These are phyloP conservation scores for Watersipora subatra DNA, from an alignment of 1,140 invertebrate genomes.

Conservation along the genomic window DNA sequence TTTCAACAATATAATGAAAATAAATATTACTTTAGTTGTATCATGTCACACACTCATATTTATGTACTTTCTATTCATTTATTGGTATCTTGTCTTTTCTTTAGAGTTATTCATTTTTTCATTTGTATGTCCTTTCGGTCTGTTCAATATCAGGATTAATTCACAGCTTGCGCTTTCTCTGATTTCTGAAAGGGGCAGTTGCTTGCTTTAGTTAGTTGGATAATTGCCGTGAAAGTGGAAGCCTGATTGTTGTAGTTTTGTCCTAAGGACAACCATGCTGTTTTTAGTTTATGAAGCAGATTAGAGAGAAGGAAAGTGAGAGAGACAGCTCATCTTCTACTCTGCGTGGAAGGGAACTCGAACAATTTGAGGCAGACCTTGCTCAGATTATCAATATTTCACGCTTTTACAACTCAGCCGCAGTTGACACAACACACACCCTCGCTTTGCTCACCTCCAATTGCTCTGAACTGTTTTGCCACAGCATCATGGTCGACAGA, in stretches of 20 bases:
- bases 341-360: conserved; percentile 51
- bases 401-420: conserved; percentile 80
- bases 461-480: conserved; percentile 75
- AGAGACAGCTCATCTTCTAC: conserved; percentile 63
- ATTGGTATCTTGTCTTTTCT: too few relatives aligned
- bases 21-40: too few relatives aligned
- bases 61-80: too few relatives aligned
- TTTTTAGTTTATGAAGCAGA: conserved; percentile 40
- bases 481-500: conserved; percentile 77
- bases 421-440: conserved; percentile 70
- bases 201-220: background rate
- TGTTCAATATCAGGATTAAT: background rate
- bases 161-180: background rate
- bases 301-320: conserved; percentile 41
- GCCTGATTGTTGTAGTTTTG: too few relatives aligned
- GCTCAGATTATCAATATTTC: conserved; percentile 69
- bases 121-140: too few relatives aligned
- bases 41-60: too few relatives aligned
- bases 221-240: too few relatives aligned
- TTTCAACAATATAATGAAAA: too few relatives aligned
- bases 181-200: background rate
- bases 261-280: too few relatives aligned
- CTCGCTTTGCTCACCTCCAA: conserved; percentile 64
- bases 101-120: too few relatives aligned
- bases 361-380: conserved; percentile 59